Conservation (phyloP, 2,888 invertebrate species). For the Synergus itoensis region DNA sequence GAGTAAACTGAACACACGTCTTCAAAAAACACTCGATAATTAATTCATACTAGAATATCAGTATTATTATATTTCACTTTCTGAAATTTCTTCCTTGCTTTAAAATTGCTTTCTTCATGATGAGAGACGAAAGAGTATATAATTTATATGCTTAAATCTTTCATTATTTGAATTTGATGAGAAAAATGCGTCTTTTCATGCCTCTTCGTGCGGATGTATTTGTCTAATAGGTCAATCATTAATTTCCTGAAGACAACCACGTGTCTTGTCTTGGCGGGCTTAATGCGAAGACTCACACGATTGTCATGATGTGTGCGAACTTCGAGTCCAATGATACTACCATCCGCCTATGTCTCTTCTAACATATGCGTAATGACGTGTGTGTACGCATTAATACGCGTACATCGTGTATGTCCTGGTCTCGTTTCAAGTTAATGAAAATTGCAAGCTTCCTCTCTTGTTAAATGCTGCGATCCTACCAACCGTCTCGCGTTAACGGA, state of each 20-base stretch:
- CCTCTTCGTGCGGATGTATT: conserved; percentile 31
- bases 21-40: neutral
- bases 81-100: neutral
- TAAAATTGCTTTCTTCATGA: neutral
- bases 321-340: neutral
- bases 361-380: conserved; percentile 35
- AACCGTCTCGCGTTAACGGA: conserved; percentile 29
- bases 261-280: conserved; percentile 35
- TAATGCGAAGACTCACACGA: conserved; percentile 11
- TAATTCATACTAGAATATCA: neutral
- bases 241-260: conserved; percentile 59
- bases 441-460: conserved; percentile 62
- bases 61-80: neutral
- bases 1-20: neutral
- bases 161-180: neutral
- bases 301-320: neutral
- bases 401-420: conserved; percentile 45
- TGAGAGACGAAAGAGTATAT: neutral
- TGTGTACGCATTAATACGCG: conserved; percentile 32
- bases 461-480: conserved; percentile 27
- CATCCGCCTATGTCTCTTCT: conserved; percentile 23
- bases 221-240: conserved; percentile 61
- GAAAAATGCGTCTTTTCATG: neutral
- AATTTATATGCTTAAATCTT: neutral
- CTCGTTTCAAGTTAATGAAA: conserved; percentile 60